Evolutionary conservation across 2,113 vertebrate genomes (phyloP), one percentile per base, ranked within the genome.

Genomic region (Oriolus oriolus): DNA sequence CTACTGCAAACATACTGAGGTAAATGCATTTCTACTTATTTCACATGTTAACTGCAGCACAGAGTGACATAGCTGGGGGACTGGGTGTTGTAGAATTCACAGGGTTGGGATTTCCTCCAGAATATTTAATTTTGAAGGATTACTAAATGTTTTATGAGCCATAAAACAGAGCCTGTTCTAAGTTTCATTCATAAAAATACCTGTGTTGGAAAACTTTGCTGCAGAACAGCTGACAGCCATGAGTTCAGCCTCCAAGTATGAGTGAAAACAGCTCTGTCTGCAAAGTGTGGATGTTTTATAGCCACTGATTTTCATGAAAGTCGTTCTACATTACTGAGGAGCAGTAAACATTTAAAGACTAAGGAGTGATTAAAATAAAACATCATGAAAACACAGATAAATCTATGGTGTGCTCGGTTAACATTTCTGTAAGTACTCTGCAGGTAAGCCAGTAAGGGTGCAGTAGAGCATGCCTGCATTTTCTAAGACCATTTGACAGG

Each of bases 1-100:
- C 99, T 91, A 99, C 99, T 8, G 99, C 98, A 26, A 99, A 99
- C 94, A 99, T 99, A 96, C 90, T 99, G 91, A 99, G 98, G 99
- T 99, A 96, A 96, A 77, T 54, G 30, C 2, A 1, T 83, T 73
- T 68, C 28, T 70, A 12, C 24, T 49, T 50, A 73, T 76, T 60
- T 27, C 70, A 11, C 73, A 9, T 30, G 9, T 26, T 59, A 71
- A 31, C 37, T 45, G 16, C 20, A 77, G 26, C 30, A 50, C 16
- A 13, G 28, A 28, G 23, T 74, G 41, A 86, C 57, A 59, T 44
- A 69, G 7, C 16, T 52, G 57, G 33, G 11, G 16, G 13, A 53
- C 26, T 21, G 6, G 61, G 22, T 12, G 28, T 28, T 9, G 2
- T 3, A 21, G 31, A 79, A 88, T 65, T 80, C 49, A 56, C 31